Evolutionary conservation across 2,888 invertebrate genomes (phyloP).

Genomic region (Chrysodeixis includens): DNA sequence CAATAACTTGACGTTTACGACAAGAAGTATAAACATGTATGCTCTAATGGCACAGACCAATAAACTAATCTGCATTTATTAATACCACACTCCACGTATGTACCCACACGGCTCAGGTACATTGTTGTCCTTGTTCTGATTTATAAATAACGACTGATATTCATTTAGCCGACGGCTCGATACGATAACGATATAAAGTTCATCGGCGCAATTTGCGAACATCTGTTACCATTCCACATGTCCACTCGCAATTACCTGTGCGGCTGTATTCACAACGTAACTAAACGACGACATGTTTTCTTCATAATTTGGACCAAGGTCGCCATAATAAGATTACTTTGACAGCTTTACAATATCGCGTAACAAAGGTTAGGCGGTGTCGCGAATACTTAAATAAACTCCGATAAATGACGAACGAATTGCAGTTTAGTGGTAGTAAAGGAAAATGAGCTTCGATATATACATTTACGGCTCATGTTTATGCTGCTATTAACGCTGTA

Average conservation of each 20-base stretch:
- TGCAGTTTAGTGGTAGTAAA: slow-evolving; percentile 24
- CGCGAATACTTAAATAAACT: slow-evolving; percentile 11
- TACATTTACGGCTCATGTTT: slow-evolving; percentile 17
- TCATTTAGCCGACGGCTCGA: slow-evolving; percentile 31
- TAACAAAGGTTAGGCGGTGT: slow-evolving; percentile 29
- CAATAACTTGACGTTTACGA: slow-evolving; percentile 4
- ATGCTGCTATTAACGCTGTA: background rate
- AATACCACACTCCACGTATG: background rate
- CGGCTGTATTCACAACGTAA: slow-evolving; percentile 24
- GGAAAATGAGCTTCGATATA: slow-evolving; percentile 30
- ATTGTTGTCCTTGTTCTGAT: slow-evolving; percentile 50
- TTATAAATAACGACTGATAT: slow-evolving; percentile 47
- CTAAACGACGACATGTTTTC: slow-evolving; percentile 48
- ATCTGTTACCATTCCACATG: slow-evolving; percentile 49
- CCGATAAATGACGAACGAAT: slow-evolving; percentile 22
- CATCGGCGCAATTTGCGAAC: slow-evolving; percentile 45
- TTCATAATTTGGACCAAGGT: slow-evolving; percentile 52
- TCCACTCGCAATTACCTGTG: slow-evolving; percentile 29
- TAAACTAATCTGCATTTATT: slow-evolving; percentile 4
- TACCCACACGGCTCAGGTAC: slow-evolving; percentile 13
- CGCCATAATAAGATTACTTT: slow-evolving; percentile 36
- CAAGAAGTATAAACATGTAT: slow-evolving; percentile 1
- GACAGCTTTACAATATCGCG: slow-evolving; percentile 45
- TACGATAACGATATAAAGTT: slow-evolving; percentile 49
- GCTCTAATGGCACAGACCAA: background rate